These are phyloP conservation scores for Chironomus striatipennis DNA, from an alignment of 1,140 invertebrate genomes.

Conservation along the genomic window DNA sequence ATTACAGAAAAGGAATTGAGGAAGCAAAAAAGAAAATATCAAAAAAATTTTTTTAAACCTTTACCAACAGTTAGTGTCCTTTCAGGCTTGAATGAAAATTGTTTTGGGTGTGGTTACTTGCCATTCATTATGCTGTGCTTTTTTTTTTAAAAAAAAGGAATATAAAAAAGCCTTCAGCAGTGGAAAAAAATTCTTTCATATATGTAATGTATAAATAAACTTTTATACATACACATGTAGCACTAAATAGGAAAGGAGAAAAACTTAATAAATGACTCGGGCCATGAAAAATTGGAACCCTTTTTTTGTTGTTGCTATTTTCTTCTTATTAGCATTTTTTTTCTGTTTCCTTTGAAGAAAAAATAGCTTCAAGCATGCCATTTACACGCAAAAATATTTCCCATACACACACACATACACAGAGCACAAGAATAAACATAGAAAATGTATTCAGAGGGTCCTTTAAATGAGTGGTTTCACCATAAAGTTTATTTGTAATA, in stretches of 20 bases:
- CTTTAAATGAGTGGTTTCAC: slow-evolving; percentile 9
- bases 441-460: background rate
- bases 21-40: no score
- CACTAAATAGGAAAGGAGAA: background rate
- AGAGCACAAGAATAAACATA: no score
- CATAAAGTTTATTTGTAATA: slow-evolving; percentile 23
- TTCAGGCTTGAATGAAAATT: no score
- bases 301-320: background rate
- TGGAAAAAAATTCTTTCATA: background rate
- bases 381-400: slow-evolving; percentile 1
- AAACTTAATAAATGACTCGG: background rate
- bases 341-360: no score
- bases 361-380: background rate
- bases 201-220: background rate
- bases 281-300: background rate
- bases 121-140: no score
- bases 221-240: background rate
- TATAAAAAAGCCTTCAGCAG: background rate
- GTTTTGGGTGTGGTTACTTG: no score
- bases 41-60: no score
- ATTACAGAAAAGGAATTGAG: no score
- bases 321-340: no score
- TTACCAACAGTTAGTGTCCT: no score
- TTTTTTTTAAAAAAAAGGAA: no score
- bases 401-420: no score